Evolutionary conservation across 2,888 invertebrate species (phyloP).

Genomic region (Drosophila imparisetae): DNA sequence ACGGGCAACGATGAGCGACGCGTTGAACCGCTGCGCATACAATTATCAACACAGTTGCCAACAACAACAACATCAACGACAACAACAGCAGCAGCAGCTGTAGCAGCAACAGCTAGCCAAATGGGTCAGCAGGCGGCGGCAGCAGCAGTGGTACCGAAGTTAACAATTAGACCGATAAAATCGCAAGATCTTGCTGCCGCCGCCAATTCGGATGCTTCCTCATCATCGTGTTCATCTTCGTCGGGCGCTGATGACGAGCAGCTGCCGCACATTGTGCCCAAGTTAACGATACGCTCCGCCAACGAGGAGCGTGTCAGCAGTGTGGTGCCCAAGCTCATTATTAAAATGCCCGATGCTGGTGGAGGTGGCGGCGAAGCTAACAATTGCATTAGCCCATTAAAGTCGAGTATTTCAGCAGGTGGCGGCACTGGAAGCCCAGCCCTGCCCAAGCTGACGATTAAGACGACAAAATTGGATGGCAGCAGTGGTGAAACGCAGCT

Average conservation of each 20-base stretch:
- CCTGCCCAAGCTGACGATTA: slow-evolving; percentile 87
- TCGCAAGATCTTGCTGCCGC: slow-evolving; percentile 57
- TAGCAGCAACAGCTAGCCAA: slow-evolving; percentile 8
- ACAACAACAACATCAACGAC: slow-evolving; percentile 16
- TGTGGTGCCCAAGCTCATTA: slow-evolving; percentile 84
- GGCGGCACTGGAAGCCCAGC: slow-evolving; percentile 49
- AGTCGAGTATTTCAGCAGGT: not conserved
- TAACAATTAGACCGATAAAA: slow-evolving; percentile 81
- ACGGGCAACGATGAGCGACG: slow-evolving; percentile 75
- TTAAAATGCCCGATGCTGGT: slow-evolving; percentile 81
- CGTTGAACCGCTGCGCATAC: slow-evolving; percentile 85
- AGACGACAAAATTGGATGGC: slow-evolving; percentile 85
- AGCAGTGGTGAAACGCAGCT: slow-evolving; percentile 78
- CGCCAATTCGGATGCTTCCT: slow-evolving; percentile 67
- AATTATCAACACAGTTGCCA: slow-evolving; percentile 70
- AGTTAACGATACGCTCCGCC: slow-evolving; percentile 83
- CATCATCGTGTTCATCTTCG: slow-evolving; percentile 80
- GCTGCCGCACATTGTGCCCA: slow-evolving; percentile 83
- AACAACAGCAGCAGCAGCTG: slow-evolving; percentile 15
- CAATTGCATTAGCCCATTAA: slow-evolving; percentile 62
- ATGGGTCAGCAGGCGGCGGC: slow-evolving; percentile 1
- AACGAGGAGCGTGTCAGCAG: slow-evolving; percentile 80
- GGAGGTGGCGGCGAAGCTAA: slow-evolving; percentile 5
- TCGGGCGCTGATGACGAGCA: slow-evolving; percentile 72
- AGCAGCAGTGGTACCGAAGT: slow-evolving; percentile 70